Evolutionary conservation across 35 echinoderm and acorn worm species (phyloP), one percentile per base, ranked within the genome.

Genomic region (Nesometra sesokonis): DNA sequence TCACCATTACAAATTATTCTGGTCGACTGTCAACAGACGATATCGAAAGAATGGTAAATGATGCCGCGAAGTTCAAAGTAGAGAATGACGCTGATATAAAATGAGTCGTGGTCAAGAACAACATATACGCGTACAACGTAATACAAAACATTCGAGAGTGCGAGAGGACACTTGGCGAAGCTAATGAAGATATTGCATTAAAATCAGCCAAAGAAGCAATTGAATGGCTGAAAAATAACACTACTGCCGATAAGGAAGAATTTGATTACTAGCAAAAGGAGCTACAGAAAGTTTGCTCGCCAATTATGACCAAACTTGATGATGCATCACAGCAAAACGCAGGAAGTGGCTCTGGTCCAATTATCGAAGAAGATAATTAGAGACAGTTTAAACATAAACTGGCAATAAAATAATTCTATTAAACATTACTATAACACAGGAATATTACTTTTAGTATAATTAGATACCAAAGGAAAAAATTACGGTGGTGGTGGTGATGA

Each of bases 41-140:
- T 27, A 93, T 93, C 19, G 87, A 93, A 17, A 89, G 77, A 31
- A 89, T 93, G 87, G 82, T 93, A 3, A 77, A 79, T 17, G 91
- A 93, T 30, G 86, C 82, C 35, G 87, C 85, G 29, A 57, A 67
- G 46, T 85, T 77, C 83, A 93, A 93, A 83, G 91, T 76, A n/a
- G 91, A 93, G 57, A 87, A 93, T 35, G 86, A 89, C 67, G 87
- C 78, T 27, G 33, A 85, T 21, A 77, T 82, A 57, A 83, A 89
- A 39, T 32, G 82, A 17, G 67, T 89, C 31, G 29, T 67, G 11
- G 47, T 77, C 36, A 46, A 77, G 30, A 93, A 89, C 57, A 77
- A 84, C 27, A 76, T 93, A 21, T 88, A 84, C 37, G 81, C 86
- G 31, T 88, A 84, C 86, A 78, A 57, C 30, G 86, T 88, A 11